Conservation (phyloP, 2,888 invertebrate genomes). For the Nomada flava region DNA sequence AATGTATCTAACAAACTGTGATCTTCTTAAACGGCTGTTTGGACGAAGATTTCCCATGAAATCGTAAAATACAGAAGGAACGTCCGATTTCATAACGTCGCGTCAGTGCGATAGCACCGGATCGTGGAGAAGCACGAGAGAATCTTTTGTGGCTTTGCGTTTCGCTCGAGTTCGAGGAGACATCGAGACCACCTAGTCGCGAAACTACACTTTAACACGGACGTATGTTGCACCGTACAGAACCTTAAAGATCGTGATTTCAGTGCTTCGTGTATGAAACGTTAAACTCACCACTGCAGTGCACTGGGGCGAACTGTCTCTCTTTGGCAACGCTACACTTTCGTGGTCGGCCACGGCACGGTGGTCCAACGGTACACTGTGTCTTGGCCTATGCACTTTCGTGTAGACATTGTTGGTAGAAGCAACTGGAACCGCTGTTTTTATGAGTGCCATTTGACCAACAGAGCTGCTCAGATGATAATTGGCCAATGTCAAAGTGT, state of each 20-base stretch:
- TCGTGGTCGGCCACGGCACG: conserved; percentile 46
- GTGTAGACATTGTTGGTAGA: conserved; percentile 54
- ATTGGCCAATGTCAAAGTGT: conserved; percentile 9
- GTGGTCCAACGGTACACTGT: conserved; percentile 61
- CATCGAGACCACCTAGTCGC: conserved; percentile 61
- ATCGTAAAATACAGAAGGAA: conserved; percentile 47
- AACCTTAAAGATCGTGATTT: conserved; percentile 67
- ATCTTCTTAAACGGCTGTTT: neutral
- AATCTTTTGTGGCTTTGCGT: conserved; percentile 40
- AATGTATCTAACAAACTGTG: neutral
- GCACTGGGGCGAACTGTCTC: conserved; percentile 40
- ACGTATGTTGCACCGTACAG: conserved; percentile 52
- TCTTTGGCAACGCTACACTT: conserved; percentile 50
- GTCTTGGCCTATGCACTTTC: conserved; percentile 54
- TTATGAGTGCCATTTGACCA: conserved; percentile 40
- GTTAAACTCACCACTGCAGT: conserved; percentile 55
- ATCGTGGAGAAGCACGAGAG: conserved; percentile 20
- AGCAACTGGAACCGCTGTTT: conserved; percentile 43
- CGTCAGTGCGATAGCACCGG: conserved; percentile 17
- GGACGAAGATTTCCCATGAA: conserved; percentile 31
- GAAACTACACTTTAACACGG: conserved; percentile 51
- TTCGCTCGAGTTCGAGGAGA: conserved; percentile 35
- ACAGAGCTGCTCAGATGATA: conserved; percentile 33
- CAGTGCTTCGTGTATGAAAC: conserved; percentile 61
- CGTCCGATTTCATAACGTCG: conserved; percentile 49